Base-by-base conservation (phyloP, 2,888 invertebrate genomes). In the Cerastis leucographa region DNA sequence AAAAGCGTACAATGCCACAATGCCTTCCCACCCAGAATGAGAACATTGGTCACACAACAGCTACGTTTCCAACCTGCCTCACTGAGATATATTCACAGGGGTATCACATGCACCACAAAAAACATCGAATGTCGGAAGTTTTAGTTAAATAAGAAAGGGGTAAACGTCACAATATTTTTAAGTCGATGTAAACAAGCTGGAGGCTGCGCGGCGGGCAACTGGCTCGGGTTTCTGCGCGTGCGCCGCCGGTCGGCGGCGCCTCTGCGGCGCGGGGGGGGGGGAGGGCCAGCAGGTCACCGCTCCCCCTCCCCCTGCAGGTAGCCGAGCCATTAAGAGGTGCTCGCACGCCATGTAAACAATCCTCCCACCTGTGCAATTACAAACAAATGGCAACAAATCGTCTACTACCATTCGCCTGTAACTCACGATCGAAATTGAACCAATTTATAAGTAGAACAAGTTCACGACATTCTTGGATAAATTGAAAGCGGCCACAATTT, bases 181-280 rank as follows among this genome's bases (percentile, higher is more conserved):
- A 88, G 85, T 90, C 85, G 89, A 91, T 94, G 95, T 96, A 95
- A 96, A 96, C 95, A 96, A 96, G 94, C 94, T 93, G 94, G 95
- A 96, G 96, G 96, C 96, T 96, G 95, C 94, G 94, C 95, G 95
- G 94, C 94, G 93, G 91, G 92, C 95, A 94, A 96, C 96, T 96
- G 96, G 95, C 94, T 94, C 89, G 91, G 91, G 90, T 93, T 91
- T 92, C 90, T 95, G 96, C 96, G 96, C 95, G 94, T 92, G 95
- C 96, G 95, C 93, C 96, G 95, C 93, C 94, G 94, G 92, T 90
- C 90, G 75, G 42, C 74, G 66, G 83, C 78, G 85, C 82, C 85
- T 78, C 76, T 73, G 88, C 81, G 86, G 83, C 64, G 88, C 84
- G 89, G 87, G 90, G 90, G 89, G 87, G 90, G 90, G 80, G 89